These are phyloP conservation scores for Archips crataeganus DNA, from an alignment of 2,888 invertebrate genomes.

Conservation along the genomic window DNA sequence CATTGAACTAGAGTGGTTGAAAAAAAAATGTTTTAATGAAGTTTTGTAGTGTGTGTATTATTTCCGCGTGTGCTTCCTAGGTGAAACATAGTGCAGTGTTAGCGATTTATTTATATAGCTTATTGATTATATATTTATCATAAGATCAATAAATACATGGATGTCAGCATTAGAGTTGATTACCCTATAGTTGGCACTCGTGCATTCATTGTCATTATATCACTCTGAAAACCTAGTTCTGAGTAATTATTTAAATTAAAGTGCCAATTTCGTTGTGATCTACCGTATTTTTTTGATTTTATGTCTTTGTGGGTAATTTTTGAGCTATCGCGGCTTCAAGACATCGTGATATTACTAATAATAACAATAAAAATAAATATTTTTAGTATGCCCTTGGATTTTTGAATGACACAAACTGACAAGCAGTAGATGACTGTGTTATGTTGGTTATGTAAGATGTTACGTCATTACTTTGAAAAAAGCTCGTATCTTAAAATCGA, in stretches of 20 bases:
- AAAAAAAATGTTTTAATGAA: neutral
- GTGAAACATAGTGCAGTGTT: slow-evolving; percentile 47
- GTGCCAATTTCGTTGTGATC: neutral
- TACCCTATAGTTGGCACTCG: neutral
- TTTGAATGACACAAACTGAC: slow-evolving; percentile 9
- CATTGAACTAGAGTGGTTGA: slow-evolving; percentile 32
- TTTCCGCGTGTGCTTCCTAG: slow-evolving; percentile 39
- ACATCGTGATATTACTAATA: slow-evolving; percentile 11
- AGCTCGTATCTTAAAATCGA: too few species aligned
- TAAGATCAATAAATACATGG: neutral
- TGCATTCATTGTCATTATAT: neutral
- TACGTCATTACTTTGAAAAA: too few species aligned
- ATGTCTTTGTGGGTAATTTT: slow-evolving; percentile 10
- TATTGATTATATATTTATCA: neutral
- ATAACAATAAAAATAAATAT: neutral
- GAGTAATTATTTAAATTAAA: neutral
- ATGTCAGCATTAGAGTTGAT: neutral
- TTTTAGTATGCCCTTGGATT: slow-evolving; percentile 7
- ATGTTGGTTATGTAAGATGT: slow-evolving; percentile 10
- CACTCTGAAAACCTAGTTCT: neutral
- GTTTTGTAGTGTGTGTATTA: slow-evolving; percentile 45
- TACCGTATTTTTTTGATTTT: neutral
- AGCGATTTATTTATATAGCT: slow-evolving; percentile 45
- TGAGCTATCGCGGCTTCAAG: slow-evolving; percentile 15
- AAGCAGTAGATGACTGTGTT: neutral